Evolutionary conservation across 1,140 invertebrate genomes (phyloP), one percentile per base, ranked within the genome.

Genomic region (Centruroides vittatus): DNA sequence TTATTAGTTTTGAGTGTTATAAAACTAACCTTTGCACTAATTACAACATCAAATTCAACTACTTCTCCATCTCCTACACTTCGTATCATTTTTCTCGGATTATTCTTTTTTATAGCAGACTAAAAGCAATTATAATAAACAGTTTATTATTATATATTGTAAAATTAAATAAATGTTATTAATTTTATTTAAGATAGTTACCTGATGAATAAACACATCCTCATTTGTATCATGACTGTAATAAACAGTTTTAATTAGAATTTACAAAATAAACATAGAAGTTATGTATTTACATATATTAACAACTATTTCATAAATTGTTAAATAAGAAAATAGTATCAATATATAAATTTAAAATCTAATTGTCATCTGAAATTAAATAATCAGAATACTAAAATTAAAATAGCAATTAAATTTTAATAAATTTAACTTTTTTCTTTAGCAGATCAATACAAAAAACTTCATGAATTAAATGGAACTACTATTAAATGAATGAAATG

Each of bases 41-140:
- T 91, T 61, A 99, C 96, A 62, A 99, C 94, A 78, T 97, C 95
- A 79, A 99, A 99, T 76, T 98, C 93, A 63, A 99, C 96, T 62
- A 88, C 84, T 80, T 99, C 96, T 55, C 94, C 95, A 79, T 99
- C 95, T 67, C 95, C 96, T 62, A 99, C 93, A 76, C 92, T 95
- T 71, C 94, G 85, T 67, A 98, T 90, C 71, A 89, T 89, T 80
- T 99, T 99, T 70, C 89, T 89, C 59, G 95, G 95, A 76, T 70
- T 81, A 80, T 98, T 98, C 76, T 93, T 95, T 63, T 85, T 81
- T 71, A 99, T 98, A 67, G 95, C 95, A 66, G 94, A 81, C 74
- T 79, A 34, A 36, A 59, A 60, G 47, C 12, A 59, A 51, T 34
- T n/a, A 12, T 51, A 34, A n/a, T 1, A 0, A 12, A 53, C 51